Evolutionary conservation across 1,140 invertebrate genomes (phyloP), one percentile per base, ranked within the genome.

Genomic region (Drosophila virilis): DNA sequence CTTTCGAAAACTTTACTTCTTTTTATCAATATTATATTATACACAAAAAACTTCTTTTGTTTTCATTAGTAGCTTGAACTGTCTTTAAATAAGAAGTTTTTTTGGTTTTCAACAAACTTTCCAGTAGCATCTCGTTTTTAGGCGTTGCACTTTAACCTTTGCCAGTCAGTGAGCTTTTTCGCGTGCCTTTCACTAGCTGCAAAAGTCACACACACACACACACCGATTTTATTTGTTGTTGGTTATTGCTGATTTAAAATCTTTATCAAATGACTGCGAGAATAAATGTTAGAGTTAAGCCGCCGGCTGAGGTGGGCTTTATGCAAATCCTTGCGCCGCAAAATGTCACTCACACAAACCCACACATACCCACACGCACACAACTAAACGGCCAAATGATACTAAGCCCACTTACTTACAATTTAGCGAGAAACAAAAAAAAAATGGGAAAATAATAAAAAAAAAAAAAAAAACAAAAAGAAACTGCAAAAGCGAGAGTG

Each of bases 341-440:
- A 77, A 78, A 71, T 78, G 48, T 78, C 62, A 65, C 66, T 22
- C 22, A 1, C 22, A 22, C 22, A 22, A 22, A 22, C n/a, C 57
- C 40, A 38, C 40, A 62, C 68, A n/a, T n/a, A n/a, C n/a, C n/a
- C n/a, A 66, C 74, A 58, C 43, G 43, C 40, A 74, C 9, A 51
- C 15, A 51, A 35, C 84, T 88, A 89, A 89, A 88, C 67, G 83
- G 77, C 80, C 58, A 86, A 86, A 89, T 88, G 84, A 84, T 84
- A 88, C 84, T 88, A 89, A 88, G 84, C 84, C 84, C 84, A 88
- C 84, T 88, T 88, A 88, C 84, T 88, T 88, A 88, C 84, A 89
- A 89, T 88, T 88, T 88, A 89, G 84, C 84, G 61, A 74, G 68
- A 59, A 61, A 62, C 62, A 83, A 74, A 86, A 86, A 68, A 68